Evolutionary conservation across 2,113 vertebrate genomes (phyloP).

Genomic region (Lamprologus callipterus): DNA sequence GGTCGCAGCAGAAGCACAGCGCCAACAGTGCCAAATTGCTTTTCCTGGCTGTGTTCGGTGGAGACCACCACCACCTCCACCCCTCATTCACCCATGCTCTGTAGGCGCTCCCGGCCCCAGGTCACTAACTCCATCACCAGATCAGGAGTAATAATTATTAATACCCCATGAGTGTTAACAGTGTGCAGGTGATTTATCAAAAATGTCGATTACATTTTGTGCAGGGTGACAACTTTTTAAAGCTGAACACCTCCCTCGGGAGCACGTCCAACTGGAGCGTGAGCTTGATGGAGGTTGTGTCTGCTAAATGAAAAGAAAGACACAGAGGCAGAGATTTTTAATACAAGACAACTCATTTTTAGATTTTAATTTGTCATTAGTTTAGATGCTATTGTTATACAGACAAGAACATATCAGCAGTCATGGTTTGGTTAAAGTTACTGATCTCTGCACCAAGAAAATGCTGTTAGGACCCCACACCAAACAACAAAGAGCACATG

Average conservation of each 20-base stretch:
- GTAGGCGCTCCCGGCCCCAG: constrained; percentile 41
- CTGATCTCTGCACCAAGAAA: background rate
- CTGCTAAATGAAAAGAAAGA: background rate
- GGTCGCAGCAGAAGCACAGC: constrained; percentile 38
- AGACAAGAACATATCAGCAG: background rate
- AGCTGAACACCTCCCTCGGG: background rate
- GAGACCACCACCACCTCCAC: background rate
- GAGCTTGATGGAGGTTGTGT: background rate
- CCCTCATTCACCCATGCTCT: background rate
- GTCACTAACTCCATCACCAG: constrained; percentile 73
- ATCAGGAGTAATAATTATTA: constrained; percentile 72
- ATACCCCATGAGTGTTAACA: constrained; percentile 66
- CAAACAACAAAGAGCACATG: background rate
- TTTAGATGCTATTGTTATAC: background rate
- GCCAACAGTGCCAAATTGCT: constrained; percentile 63
- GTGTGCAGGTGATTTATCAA: constrained; percentile 71
- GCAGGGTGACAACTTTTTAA: constrained; percentile 49
- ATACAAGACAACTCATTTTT: background rate
- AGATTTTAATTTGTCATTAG: background rate
- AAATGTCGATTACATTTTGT: constrained; percentile 65
- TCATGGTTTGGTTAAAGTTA: background rate
- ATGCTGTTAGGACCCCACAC: background rate
- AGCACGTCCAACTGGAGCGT: background rate
- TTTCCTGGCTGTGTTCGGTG: constrained; percentile 35
- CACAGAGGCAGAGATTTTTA: background rate